These are phyloP conservation scores for Oreochromis tanganicae DNA, from an alignment of 2,113 vertebrate species.

Conservation along the genomic window DNA sequence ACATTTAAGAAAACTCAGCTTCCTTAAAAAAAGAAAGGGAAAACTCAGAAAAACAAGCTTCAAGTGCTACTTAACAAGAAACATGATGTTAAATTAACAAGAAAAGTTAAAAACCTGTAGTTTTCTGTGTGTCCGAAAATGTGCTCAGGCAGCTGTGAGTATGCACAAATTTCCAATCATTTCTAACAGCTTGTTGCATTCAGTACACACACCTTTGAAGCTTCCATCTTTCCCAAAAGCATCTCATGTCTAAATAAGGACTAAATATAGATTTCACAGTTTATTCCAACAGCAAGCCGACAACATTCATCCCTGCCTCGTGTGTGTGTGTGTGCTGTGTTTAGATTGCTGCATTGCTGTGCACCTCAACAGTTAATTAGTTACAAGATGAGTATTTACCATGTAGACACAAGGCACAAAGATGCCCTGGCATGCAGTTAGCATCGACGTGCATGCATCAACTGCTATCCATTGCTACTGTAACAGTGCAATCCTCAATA, in stretches of 20 bases:
- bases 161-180: too few species aligned
- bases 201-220: neutral
- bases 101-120: neutral
- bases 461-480: neutral
- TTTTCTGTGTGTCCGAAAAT: neutral
- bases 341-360: neutral
- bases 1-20: neutral
- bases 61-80: neutral
- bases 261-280: neutral
- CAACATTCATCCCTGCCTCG: neutral
- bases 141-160: neutral
- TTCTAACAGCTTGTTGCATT: neutral
- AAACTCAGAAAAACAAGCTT: neutral
- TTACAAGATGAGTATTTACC: neutral
- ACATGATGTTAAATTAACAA: neutral
- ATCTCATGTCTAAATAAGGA: neutral
- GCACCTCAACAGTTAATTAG: neutral
- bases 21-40: neutral
- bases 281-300: neutral
- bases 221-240: neutral
- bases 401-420: neutral
- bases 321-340: neutral
- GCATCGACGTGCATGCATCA: neutral
- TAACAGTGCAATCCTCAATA: neutral
- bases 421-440: neutral